Conservation (phyloP, 2,797 vertebrate species). For the Syngnathus rostellatus region DNA sequence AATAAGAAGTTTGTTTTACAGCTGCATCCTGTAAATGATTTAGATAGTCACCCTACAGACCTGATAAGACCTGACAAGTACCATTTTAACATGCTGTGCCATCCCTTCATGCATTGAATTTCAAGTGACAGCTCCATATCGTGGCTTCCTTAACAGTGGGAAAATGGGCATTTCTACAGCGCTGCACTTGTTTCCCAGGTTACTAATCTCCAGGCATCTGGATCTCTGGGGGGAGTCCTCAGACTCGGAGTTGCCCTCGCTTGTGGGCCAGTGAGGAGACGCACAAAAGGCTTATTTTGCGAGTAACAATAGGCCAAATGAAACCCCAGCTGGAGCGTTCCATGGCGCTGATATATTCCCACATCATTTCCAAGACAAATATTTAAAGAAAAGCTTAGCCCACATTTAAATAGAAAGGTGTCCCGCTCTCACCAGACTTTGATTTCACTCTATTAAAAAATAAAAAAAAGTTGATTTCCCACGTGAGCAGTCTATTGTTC, state of each 20-base stretch:
- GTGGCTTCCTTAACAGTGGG: slow-evolving; percentile 24
- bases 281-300: slow-evolving; percentile 76
- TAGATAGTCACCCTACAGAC: not conserved
- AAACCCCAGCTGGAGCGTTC: slow-evolving; percentile 70
- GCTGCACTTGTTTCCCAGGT: slow-evolving; percentile 70
- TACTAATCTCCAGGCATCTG: slow-evolving; percentile 76
- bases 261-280: slow-evolving; percentile 64
- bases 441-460: slow-evolving; percentile 6
- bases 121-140: slow-evolving; percentile 7
- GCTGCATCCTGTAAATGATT: too few relatives aligned
- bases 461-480: slow-evolving; percentile 13
- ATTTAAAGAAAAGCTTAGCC: slow-evolving; percentile 5
- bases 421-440: slow-evolving; percentile 7
- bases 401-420: not conserved
- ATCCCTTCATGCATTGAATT: slow-evolving; percentile 19
- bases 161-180: slow-evolving; percentile 56
- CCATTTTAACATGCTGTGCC: slow-evolving; percentile 18
- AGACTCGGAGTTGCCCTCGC: slow-evolving; percentile 61
- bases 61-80: not conserved
- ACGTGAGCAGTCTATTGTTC: slow-evolving; percentile 13
- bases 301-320: slow-evolving; percentile 73
- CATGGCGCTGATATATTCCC: slow-evolving; percentile 59
- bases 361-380: slow-evolving; percentile 49
- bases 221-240: slow-evolving; percentile 69
- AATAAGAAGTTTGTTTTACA: too few relatives aligned